Conservation (phyloP, 2,888 invertebrate species). For the Dryococelus australis region DNA sequence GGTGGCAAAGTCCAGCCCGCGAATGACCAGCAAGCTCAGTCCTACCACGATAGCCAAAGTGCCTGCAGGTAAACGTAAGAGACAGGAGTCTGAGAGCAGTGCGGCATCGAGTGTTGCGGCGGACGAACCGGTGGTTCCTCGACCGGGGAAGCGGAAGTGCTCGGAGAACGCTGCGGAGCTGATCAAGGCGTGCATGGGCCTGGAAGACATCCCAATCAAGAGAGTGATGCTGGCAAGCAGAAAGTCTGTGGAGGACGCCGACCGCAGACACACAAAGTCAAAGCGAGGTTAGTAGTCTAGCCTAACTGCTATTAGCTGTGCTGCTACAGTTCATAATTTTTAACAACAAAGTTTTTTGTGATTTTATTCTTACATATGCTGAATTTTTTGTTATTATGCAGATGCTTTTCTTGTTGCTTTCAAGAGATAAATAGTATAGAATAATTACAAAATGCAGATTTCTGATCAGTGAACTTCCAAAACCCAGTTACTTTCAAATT, state of each 20-base stretch:
- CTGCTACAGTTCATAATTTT: neutral
- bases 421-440: no score
- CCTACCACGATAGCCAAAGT: conserved; percentile 31
- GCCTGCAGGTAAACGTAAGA: conserved; percentile 68
- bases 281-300: conserved; percentile 55
- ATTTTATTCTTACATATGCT: no score
- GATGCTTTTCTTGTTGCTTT: no score
- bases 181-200: conserved; percentile 65
- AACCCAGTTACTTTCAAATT: no score
- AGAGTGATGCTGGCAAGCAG: conserved; percentile 18
- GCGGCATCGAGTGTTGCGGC: conserved; percentile 60
- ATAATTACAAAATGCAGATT: no score
- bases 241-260: neutral
- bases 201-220: conserved; percentile 55
- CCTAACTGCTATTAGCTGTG: conserved; percentile 47
- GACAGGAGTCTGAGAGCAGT: conserved; percentile 78
- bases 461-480: no score
- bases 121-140: conserved; percentile 55
- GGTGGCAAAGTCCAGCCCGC: conserved; percentile 48
- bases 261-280: conserved; percentile 40
- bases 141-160: conserved; percentile 66
- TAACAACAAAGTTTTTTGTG: neutral
- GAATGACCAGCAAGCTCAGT: conserved; percentile 47
- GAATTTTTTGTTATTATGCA: no score
- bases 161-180: conserved; percentile 69